Base-by-base conservation (phyloP, 1,140 invertebrate genomes). In the Cydia pomonella region DNA sequence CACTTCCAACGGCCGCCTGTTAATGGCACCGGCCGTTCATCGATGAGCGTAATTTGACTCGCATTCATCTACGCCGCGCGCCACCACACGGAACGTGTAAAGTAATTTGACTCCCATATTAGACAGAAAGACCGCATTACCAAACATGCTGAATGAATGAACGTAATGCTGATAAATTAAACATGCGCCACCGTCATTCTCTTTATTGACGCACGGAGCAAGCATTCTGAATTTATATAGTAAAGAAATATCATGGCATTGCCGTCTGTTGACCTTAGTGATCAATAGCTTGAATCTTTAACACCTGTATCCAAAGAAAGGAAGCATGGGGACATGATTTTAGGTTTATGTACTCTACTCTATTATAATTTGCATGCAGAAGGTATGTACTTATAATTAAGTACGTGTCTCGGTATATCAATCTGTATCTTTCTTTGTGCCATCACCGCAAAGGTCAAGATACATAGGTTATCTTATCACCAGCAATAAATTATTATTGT, bases 31-130 rank as follows among this genome's bases (percentile, higher is more conserved):
- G 44, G 62, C 44, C 47, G 74, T 23, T n/a, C 18, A 64, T 80
- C 79, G 73, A 78, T 76, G 72, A 76, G 79, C 79, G 72, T 81
- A 77, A 84, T 82, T 83, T 76, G 73, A 84, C 71, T 81, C 75
- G 71, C 75, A 79, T 73, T 59, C 21, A 74, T 69, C 44, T 50
- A 59, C 21, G 53, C 53, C 53, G 21, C 53, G 10, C 75, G 59
- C 76, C 29, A 44, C 33, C 44, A 25, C 71, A 72, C 71, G 73
- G 72, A 76, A 64, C 76, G 29, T 79, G 47, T 73, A 77, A 76
- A 73, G 73, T 80, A 80, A 82, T 78, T 80, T 75, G 73, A 83
- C 73, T 78, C 75, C 73, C 72, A 69, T 69, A 69, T 69, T 33
- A 69, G 27, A 38, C 64, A 29, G 13, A 59, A 10, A 23, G 53